Conservation (phyloP, 2,797 vertebrate genomes). For the Lithobates pipiens region DNA sequence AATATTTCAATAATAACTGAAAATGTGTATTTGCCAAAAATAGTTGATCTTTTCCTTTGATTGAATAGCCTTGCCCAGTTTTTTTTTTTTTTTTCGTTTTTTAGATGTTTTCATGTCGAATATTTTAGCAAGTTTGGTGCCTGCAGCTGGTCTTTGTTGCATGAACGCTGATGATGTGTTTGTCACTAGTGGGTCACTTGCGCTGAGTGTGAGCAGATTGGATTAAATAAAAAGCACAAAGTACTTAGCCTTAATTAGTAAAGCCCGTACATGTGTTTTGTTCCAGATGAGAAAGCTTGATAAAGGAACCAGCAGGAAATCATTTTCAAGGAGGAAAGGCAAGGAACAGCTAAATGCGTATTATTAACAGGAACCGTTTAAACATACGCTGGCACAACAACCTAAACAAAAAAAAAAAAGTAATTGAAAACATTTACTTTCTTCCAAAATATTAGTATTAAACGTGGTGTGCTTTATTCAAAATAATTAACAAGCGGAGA, state of each 20-base stretch:
- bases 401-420: slow-evolving; percentile 8
- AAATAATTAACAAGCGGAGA: background rate
- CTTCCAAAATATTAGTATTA: slow-evolving; percentile 1
- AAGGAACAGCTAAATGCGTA: background rate
- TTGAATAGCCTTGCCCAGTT: background rate
- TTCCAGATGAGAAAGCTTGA: slow-evolving; percentile 58
- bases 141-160: slow-evolving; percentile 26
- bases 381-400: background rate
- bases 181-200: slow-evolving; percentile 42
- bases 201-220: slow-evolving; percentile 51
- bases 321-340: slow-evolving; percentile 29
- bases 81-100: background rate
- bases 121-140: slow-evolving; percentile 23
- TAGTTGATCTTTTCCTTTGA: no score
- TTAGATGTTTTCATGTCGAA: background rate
- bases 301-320: slow-evolving; percentile 55
- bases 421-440: slow-evolving; percentile 21
- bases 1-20: no score
- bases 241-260: slow-evolving; percentile 61
- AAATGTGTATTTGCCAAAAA: no score
- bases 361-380: slow-evolving; percentile 1
- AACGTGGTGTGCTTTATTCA: background rate
- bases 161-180: slow-evolving; percentile 25
- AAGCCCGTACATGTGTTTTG: slow-evolving; percentile 44
- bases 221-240: slow-evolving; percentile 56